phyloP scores from a whole-genome alignment of 2,113 vertebrate species.

The Anoplopoma fimbria region DNA sequence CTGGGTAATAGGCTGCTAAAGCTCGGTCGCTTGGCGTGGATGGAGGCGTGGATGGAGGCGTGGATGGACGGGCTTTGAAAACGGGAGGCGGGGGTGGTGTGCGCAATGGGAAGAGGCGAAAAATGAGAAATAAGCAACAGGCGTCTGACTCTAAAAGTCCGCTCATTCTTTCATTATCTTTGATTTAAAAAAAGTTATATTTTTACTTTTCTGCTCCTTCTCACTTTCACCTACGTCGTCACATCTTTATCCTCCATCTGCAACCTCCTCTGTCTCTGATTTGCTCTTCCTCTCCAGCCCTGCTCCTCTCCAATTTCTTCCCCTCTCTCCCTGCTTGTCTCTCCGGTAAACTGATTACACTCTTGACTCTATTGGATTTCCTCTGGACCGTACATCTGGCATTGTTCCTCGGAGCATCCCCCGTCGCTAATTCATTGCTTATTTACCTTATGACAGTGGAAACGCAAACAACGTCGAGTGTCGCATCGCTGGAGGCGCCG shows the following conservation, averaged over 20 bases:
- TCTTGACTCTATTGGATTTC: conserved; percentile 79
- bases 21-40: conserved; percentile 45
- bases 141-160: conserved; percentile 33
- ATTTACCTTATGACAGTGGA: conserved; percentile 79
- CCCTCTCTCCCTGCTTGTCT: conserved; percentile 44
- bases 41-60: conserved; percentile 15
- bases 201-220: neutral
- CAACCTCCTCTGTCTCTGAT: conserved; percentile 39
- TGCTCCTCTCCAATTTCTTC: conserved; percentile 31
- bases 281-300: conserved; percentile 32
- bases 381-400: conserved; percentile 77
- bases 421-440: conserved; percentile 78
- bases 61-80: conserved; percentile 16
- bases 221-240: neutral
- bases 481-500: conserved; percentile 54
- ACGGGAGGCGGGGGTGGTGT: neutral
- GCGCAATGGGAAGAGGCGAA: neutral
- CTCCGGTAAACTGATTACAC: conserved; percentile 78
- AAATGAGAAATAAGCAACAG: conserved; percentile 62
- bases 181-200: neutral
- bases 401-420: conserved; percentile 71
- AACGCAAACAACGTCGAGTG: conserved; percentile 75
- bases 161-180: conserved; percentile 3
- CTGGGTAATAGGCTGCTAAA: conserved; percentile 79
- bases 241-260: conserved; percentile 17